Evolutionary conservation across 1,140 invertebrate species (phyloP).

Genomic region (Acromyrmex echinatior): DNA sequence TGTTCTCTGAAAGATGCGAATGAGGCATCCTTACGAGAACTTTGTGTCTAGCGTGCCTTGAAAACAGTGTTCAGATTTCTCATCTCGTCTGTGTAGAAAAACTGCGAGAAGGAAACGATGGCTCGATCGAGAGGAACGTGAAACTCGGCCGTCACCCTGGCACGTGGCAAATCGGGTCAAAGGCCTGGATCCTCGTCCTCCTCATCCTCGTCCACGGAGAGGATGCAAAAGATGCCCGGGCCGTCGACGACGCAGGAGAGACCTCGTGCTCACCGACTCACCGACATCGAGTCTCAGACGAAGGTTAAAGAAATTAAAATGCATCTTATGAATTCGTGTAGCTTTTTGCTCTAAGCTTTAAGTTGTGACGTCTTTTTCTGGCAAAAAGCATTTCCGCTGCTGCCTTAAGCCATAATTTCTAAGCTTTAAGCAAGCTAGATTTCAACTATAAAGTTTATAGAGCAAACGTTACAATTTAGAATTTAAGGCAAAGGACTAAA

Average conservation of each 20-base stretch:
- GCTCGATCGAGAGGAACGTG: slow-evolving; percentile 68
- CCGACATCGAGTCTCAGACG: slow-evolving; percentile 84
- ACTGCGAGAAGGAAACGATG: slow-evolving; percentile 71
- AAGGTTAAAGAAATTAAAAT: slow-evolving; percentile 75
- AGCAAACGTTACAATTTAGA: too few species aligned
- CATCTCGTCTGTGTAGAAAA: slow-evolving; percentile 52
- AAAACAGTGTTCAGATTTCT: too few species aligned
- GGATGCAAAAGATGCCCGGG: slow-evolving; percentile 85
- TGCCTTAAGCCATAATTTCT: too few species aligned
- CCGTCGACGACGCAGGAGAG: slow-evolving; percentile 81
- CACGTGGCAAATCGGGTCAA: slow-evolving; percentile 81
- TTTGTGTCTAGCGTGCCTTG: too few species aligned
- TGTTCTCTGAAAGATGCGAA: background rate
- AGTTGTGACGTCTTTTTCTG: too few species aligned
- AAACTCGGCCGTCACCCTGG: slow-evolving; percentile 80
- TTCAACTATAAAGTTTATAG: too few species aligned
- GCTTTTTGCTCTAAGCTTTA: too few species aligned
- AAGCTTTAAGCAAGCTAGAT: too few species aligned
- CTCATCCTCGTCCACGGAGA: slow-evolving; percentile 80
- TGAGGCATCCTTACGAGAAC: too few species aligned
- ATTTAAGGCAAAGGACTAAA: too few species aligned
- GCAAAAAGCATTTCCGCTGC: too few species aligned
- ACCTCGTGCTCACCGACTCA: slow-evolving; percentile 85
- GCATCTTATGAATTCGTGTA: too few species aligned
- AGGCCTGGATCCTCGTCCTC: slow-evolving; percentile 80